Base-by-base conservation (phyloP, 64 coral and sea anemone species). In the Platygyra sinensis region DNA sequence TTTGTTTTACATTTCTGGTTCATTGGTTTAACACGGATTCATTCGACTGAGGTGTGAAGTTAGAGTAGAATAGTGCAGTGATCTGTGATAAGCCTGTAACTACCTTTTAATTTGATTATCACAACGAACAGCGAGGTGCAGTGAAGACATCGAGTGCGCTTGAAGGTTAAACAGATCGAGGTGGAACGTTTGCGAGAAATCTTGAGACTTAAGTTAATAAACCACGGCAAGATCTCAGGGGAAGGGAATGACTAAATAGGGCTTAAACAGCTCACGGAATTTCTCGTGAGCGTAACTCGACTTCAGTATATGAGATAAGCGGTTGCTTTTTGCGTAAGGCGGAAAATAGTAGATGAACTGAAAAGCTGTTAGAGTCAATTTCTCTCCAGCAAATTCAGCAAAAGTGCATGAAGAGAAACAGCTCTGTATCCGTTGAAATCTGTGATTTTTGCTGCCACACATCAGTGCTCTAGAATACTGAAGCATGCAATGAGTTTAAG, bases 1-100 rank as follows among this genome's bases (percentile, higher is more conserved):
- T 84, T 86, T 91, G 90, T 91, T 91, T 55, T 50, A 83, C 52
- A 92, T 92, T 92, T 92, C 73, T 92, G 90, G 83, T 92, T 92
- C 82, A 87, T 92, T 91, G 89, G 77, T 85, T 85, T 85, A 85
- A 85, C 73, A 91, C 67, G 90, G 59, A 91, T 74, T 81, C 90
- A 91, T 85, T 91, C 78, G 90, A 91, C 80, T 91, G 90, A 91
- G 90, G 80, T 83, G 81, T 63, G 38, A 87, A 92, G 81, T 52
- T 57, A 73, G 77, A 50, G 33, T 74, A 87, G 33, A n/a, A 55
- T 30, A 17, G 72, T 17, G 31, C 81, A 85, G 33, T 85, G 62
- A 85, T 67, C 81, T 85, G 81, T 85, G 81, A 69, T 85, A 20
- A 33, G 24, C 33, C 12, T 24, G 30, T 30, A 52, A 71, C 72